Evolutionary conservation across 2,113 vertebrate species (phyloP), one percentile per base, ranked within the genome.

Genomic region (Indri indri): DNA sequence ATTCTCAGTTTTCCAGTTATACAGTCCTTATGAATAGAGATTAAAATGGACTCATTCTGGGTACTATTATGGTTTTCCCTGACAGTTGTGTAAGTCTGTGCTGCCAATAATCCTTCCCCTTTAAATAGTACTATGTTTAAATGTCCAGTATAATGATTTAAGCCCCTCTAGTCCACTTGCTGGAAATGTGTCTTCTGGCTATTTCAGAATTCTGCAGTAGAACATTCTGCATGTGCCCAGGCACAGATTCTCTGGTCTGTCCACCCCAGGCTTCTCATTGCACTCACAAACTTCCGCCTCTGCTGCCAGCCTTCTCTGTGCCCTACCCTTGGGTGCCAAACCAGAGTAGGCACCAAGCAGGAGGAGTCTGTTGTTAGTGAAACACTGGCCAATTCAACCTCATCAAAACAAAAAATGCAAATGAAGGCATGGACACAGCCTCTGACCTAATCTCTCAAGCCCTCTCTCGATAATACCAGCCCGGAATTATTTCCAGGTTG

Each of bases 401-500:
- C 7, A 0, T 80, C 57, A 34, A 5, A 79, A 63, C 37, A 34
- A 74, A n/a, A 23, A 42, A 7, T 34, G 20, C 73, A 76, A 14
- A 68, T 6, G 0, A 76, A 73, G 20, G 11, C 40, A 27, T 2
- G 6, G n/a, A n/a, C 5, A 3, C 18, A 79, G 37, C 1, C 8
- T 65, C 63, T 54, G 18, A 65, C 37, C 59, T 42, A 16, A 52
- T 63, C 76, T 65, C 47, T 40, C 25, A 71, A 42, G 6, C 23
- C n/a, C 27, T 47, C 68, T 83, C 34, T 61, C 50, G 27, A 27
- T 18, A 13, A 27, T 10, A 5, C 22, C 14, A 5, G 18, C 32
- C 52, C 71, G 2, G 5, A 96, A 34, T 9, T 63, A 63, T n/a
- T 73, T 73, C 68, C 71, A 81, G 47, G 17, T 13, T 76, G 23